A percentile compares a stretch with the other conserved stretches of the same genome.
Conservation (phyloP, 2,888 invertebrate species). For the Ephialtes manifestator region DNA sequence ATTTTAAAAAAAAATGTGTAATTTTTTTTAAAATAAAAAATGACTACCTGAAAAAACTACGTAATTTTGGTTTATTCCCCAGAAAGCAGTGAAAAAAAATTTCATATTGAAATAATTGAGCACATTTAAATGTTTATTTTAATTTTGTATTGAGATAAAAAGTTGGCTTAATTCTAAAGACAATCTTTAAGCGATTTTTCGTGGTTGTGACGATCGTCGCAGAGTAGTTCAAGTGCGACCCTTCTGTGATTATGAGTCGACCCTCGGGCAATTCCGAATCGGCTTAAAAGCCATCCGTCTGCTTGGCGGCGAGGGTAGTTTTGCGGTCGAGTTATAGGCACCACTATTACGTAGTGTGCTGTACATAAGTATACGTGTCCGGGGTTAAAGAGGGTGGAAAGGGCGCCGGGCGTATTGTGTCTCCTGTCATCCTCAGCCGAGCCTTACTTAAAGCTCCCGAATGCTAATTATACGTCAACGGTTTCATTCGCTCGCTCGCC, state of each 20-base stretch:
- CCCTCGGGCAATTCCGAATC: constrained; percentile 76
- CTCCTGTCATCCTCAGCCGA: constrained; percentile 84
- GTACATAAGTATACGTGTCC: constrained; percentile 33
- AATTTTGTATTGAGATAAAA: too few relatives aligned
- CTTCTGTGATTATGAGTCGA: constrained; percentile 20
- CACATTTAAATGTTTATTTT: too few relatives aligned
- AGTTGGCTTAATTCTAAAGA: not conserved
- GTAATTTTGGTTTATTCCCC: too few relatives aligned
- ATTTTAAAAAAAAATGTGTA: too few relatives aligned
- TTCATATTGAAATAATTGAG: too few relatives aligned
- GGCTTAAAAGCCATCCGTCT: constrained; percentile 75
- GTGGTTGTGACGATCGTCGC: not conserved
- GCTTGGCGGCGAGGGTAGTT: constrained; percentile 71
- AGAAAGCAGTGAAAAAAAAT: too few relatives aligned
- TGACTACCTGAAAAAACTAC: too few relatives aligned
- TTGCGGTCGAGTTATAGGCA: constrained; percentile 79
- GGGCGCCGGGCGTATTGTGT: constrained; percentile 78
- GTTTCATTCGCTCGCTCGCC: constrained; percentile 72
- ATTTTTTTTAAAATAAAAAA: too few relatives aligned
- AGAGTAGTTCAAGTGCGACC: not conserved
- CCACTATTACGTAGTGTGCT: constrained; percentile 45
- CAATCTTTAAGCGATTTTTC: constrained; percentile 14
- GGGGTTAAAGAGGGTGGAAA: constrained; percentile 67
- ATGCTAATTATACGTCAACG: constrained; percentile 85
- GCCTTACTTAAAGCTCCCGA: constrained; percentile 80